A percentile compares a stretch with the other conserved stretches of the same genome.
phyloP scores from a whole-genome alignment of 2,888 invertebrate genomes.

The Eudemis profundana region DNA sequence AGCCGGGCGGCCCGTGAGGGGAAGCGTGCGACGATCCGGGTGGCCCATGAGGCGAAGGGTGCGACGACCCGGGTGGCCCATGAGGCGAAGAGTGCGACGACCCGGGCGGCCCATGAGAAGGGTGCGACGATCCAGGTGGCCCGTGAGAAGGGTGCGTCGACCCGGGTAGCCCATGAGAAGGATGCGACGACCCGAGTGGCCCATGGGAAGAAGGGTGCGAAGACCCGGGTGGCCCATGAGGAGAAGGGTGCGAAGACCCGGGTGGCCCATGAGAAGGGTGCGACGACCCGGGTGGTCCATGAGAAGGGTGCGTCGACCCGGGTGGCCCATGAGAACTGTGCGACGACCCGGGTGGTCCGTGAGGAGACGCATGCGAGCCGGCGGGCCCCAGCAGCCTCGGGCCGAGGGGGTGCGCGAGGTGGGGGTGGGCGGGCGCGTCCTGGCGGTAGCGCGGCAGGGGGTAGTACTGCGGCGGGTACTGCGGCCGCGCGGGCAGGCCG shows the following conservation, averaged over 20 bases:
- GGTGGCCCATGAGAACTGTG: constrained; percentile 40
- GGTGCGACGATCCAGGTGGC: neutral
- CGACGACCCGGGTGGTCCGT: constrained; percentile 43
- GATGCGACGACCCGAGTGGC: constrained; percentile 41
- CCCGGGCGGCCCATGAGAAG: constrained; percentile 1
- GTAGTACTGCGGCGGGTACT: constrained; percentile 72
- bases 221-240: constrained; percentile 42
- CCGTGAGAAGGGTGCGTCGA: constrained; percentile 25
- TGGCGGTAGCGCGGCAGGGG: constrained; percentile 50
- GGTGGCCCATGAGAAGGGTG: constrained; percentile 40
- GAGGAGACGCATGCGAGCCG: constrained; percentile 48
- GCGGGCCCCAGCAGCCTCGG: constrained; percentile 48
- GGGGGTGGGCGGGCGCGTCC: constrained; percentile 10
- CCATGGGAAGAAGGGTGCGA: constrained; percentile 42
- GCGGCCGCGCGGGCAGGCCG: constrained; percentile 49
- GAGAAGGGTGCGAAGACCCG: constrained; percentile 25
- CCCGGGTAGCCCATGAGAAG: constrained; percentile 41
- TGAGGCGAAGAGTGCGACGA: constrained; percentile 20
- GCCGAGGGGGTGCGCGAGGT: constrained; percentile 25
- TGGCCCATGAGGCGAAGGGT: constrained; percentile 32
- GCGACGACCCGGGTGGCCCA: constrained; percentile 6
- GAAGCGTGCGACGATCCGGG: constrained; percentile 37
- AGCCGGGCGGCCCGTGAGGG: constrained; percentile 39
- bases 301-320: constrained; percentile 25
- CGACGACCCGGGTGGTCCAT: constrained; percentile 43